Conservation (phyloP, 2,797 vertebrate genomes). For the Kryptopterus vitreolus region DNA sequence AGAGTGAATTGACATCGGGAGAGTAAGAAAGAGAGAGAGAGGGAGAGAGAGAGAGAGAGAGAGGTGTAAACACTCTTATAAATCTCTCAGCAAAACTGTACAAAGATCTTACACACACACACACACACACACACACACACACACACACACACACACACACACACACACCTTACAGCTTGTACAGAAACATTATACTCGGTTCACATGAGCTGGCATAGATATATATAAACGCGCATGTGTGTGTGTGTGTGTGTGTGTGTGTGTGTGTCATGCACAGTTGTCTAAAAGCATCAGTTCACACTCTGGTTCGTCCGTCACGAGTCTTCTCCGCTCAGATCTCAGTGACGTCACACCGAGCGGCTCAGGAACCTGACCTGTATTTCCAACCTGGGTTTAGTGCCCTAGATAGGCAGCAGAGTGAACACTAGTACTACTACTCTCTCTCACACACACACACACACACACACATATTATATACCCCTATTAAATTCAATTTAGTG, state of each 20-base stretch:
- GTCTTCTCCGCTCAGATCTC: constrained; percentile 1
- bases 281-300: constrained; percentile 8
- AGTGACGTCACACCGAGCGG: background rate
- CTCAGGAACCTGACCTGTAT: background rate
- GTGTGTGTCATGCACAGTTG: constrained; percentile 1
- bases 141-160: constrained; percentile 6
- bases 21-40: background rate
- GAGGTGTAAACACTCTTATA: background rate
- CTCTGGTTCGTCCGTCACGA: background rate
- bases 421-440: background rate
- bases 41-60: background rate
- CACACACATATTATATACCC: too few species aligned
- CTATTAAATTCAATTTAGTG: too few species aligned
- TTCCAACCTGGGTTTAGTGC: too few species aligned
- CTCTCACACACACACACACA: too few species aligned
- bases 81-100: background rate
- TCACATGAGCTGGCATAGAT: background rate
- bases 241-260: constrained; percentile 12
- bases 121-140: constrained; percentile 11
- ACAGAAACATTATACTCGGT: background rate
- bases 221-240: background rate
- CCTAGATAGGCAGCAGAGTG: background rate
- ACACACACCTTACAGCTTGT: background rate
- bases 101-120: background rate
- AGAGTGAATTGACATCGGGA: background rate